Evolutionary conservation across 2,113 vertebrate species (phyloP).

Genomic region (Ceuthmochares aereus): DNA sequence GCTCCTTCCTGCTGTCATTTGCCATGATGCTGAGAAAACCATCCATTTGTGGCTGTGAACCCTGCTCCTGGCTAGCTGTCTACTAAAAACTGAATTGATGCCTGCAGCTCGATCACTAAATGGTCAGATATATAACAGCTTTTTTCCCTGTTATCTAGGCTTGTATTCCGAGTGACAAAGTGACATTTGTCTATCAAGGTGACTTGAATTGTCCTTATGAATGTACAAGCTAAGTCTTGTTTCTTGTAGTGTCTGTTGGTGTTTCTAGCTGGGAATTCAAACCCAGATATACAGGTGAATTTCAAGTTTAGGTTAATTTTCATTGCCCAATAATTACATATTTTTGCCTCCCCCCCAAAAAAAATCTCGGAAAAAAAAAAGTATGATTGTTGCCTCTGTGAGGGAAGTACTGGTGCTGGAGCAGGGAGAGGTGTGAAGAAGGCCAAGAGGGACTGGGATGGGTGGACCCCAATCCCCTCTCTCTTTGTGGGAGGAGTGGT

Average conservation of each 20-base stretch:
- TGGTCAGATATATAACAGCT: neutral
- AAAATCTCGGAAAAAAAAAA: neutral
- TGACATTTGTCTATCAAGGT: neutral
- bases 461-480: neutral
- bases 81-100: neutral
- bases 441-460: neutral
- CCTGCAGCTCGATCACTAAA: neutral
- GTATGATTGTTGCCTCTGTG: neutral
- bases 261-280: neutral
- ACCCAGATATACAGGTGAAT: neutral
- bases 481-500: rapidly evolving
- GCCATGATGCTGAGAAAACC: neutral
- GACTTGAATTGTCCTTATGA: neutral
- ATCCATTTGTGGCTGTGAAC: neutral
- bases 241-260: neutral
- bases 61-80: neutral
- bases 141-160: neutral
- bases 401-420: neutral
- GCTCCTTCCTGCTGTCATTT: neutral
- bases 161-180: neutral
- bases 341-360: rapidly evolving
- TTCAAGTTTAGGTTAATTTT: neutral
- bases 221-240: neutral
- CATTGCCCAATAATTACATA: neutral
- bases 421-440: neutral